Evolutionary conservation across 1,140 invertebrate genomes (phyloP).

Genomic region (Drosophila nigrodunni): DNA sequence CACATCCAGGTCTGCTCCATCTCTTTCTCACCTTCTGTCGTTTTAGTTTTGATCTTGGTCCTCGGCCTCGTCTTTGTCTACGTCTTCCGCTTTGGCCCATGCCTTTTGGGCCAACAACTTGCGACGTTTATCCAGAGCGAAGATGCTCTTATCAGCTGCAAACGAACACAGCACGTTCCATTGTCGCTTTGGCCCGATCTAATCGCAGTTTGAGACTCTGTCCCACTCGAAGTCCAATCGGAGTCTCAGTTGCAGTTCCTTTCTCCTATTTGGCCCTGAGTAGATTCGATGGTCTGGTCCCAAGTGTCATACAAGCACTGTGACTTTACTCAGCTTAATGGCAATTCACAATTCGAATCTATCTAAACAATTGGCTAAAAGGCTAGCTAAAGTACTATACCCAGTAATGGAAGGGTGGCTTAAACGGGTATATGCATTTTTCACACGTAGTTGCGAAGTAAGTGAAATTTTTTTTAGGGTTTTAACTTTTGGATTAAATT

Average conservation of each 20-base stretch:
- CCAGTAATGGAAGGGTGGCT: neutral
- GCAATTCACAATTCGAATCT: slow-evolving; percentile 44
- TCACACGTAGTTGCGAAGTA: too few species aligned
- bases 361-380: slow-evolving; percentile 51
- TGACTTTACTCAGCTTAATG: slow-evolving; percentile 41
- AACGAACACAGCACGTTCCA: slow-evolving; percentile 75
- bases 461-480: too few species aligned
- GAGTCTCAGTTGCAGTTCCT: slow-evolving; percentile 6
- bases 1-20: too few species aligned
- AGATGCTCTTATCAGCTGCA: slow-evolving; percentile 71
- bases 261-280: slow-evolving; percentile 19
- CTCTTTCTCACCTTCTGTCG: too few species aligned
- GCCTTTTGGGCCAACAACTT: slow-evolving; percentile 13
- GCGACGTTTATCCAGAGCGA: slow-evolving; percentile 33
- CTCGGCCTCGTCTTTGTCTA: neutral
- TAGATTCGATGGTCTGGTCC: neutral
- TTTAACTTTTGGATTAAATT: too few species aligned
- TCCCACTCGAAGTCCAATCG: neutral
- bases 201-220: slow-evolving; percentile 48
- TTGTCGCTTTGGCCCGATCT: slow-evolving; percentile 71
- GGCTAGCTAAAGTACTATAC: slow-evolving; percentile 21
- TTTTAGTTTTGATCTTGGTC: too few species aligned
- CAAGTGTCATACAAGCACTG: slow-evolving; percentile 41
- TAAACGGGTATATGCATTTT: slow-evolving; percentile 2
- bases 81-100: neutral